Conservation (phyloP, 2,113 vertebrate genomes). For the Bambusicola thoracicus region DNA sequence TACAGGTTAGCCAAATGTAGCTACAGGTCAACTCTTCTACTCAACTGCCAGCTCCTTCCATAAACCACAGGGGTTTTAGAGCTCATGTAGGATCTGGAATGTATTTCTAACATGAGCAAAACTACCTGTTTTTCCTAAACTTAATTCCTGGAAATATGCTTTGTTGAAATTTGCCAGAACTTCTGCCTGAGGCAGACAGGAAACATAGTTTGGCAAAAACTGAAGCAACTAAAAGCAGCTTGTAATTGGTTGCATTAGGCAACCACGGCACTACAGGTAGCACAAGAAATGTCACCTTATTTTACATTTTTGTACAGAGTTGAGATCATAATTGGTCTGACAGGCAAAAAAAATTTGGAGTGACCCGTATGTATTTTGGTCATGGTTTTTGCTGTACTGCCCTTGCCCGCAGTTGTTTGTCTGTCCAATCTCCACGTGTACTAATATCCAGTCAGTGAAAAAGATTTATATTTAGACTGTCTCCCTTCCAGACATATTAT, state of each 20-base stretch:
- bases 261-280: background rate
- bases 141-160: background rate
- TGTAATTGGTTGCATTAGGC: background rate
- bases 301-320: background rate
- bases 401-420: background rate
- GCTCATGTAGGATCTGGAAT: background rate
- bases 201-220: background rate
- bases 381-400: background rate
- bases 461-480: background rate
- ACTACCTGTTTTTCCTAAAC: background rate
- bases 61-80: background rate
- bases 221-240: background rate
- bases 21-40: background rate
- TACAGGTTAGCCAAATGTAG: background rate
- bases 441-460: background rate
- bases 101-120: background rate
- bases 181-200: background rate
- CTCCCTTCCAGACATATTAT: background rate
- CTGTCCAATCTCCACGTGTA: background rate
- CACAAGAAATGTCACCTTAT: background rate
- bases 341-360: background rate
- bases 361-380: background rate
- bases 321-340: background rate
- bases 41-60: background rate
- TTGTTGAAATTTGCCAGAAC: background rate